Evolutionary conservation across 2,113 vertebrate species (phyloP).

Genomic region (Sigmodon hispidus): DNA sequence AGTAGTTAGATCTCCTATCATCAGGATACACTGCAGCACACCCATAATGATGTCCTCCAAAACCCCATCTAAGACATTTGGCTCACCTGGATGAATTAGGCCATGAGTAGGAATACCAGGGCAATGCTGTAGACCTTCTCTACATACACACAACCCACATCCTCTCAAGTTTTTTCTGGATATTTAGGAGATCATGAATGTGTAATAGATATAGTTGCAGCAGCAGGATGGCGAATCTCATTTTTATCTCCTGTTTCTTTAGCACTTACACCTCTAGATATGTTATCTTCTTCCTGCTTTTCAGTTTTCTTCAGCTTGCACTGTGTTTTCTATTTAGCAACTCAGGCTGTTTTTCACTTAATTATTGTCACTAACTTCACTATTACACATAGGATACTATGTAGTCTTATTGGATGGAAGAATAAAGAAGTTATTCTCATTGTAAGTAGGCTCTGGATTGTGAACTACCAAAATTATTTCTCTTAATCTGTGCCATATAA

Average conservation of each 20-base stretch:
- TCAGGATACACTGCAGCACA: neutral
- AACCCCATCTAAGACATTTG: too few species aligned
- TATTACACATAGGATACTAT: neutral
- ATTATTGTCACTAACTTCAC: accelerated
- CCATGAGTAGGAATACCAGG: neutral
- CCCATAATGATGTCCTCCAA: neutral
- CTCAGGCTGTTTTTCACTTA: neutral
- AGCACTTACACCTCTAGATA: neutral
- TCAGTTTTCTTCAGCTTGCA: neutral
- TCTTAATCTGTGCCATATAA: neutral
- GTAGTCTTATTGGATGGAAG: neutral
- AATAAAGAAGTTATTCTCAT: neutral
- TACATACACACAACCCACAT: neutral
- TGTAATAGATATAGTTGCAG: neutral
- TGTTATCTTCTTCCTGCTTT: neutral
- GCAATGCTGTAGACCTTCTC: neutral
- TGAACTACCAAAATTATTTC: constrained; percentile 52
- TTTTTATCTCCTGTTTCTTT: neutral
- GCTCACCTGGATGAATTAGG: neutral
- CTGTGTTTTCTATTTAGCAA: neutral
- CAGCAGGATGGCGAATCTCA: neutral
- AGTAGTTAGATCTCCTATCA: neutral
- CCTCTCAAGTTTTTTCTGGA: neutral
- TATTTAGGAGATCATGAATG: neutral
- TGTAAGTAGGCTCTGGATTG: neutral